Evolutionary conservation across 2,888 invertebrate species (phyloP), one percentile per base, ranked within the genome.

Genomic region (Pollenia griseotomentosa): DNA sequence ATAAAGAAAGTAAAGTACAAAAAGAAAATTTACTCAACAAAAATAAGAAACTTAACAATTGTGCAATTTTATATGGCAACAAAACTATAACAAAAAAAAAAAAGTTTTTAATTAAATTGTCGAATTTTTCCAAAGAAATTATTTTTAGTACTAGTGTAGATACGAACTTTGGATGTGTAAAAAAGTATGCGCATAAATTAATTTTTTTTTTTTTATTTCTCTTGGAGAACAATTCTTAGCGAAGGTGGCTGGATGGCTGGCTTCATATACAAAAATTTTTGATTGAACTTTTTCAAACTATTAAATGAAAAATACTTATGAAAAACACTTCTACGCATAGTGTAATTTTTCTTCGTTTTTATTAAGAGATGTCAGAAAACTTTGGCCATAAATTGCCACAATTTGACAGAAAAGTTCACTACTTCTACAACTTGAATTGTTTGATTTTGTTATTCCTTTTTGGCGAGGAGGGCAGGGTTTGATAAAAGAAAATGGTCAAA

Each of bases 311-410:
- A 87, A 83, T 81, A 73, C 75, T 75, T 61, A 63, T 75, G 75
- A 63, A 73, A 79, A 83, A 78, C 73, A 77, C 70, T 65, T 79
- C 7, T 53, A 85, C 61, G 80, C 48, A 77, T 61, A 70, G 83
- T 83, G 83, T 85, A 83, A 82, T 88, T 85, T 85, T 83, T 85
- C 80, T 81, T 81, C 68, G 53, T 74, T 78, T 77, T 80, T 78
- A 57, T 83, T 83, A 78, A 81, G 85, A 88, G 89, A 89, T 89
- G 89, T 89, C 89, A 86, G 89, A 91, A 87, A 91, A 89, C 90
- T 91, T 90, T 88, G 71, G 87, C 85, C 89, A 89, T 90, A 90
- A 90, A 90, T 90, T 90, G 88, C 89, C 85, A 53, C 84, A 88
- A 88, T 88, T 89, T 89, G 89, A 88, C 88, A 88, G 86, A 59